Conservation (phyloP, 2,113 vertebrate species). For the Ellobius talpinus region DNA sequence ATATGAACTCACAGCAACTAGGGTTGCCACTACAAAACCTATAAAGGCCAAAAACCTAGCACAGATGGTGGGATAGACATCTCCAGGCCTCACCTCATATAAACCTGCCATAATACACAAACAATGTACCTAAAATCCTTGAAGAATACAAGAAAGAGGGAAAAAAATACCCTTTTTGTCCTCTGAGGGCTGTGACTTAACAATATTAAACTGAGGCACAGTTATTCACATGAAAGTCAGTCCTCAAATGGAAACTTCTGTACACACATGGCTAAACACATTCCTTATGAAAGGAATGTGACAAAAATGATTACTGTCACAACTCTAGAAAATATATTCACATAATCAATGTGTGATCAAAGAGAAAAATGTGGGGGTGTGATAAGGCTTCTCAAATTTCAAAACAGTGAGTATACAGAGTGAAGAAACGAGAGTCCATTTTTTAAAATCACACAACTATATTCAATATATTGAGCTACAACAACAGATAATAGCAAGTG, state of each 20-base stretch:
- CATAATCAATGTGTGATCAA: slow-evolving; percentile 25
- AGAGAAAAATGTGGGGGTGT: neutral
- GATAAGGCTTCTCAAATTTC: neutral
- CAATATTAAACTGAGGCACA: slow-evolving; percentile 34
- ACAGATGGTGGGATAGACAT: neutral
- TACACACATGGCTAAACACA: slow-evolving; percentile 49
- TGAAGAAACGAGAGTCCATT: neutral
- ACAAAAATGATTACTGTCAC: slow-evolving; percentile 34
- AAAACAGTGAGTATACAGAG: neutral
- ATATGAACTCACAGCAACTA: neutral
- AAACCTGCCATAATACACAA: slow-evolving; percentile 23
- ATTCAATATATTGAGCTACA: neutral
- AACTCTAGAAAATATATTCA: slow-evolving; percentile 23
- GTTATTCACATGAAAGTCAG: slow-evolving; percentile 47
- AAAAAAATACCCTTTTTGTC: neutral
- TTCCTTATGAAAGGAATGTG: slow-evolving; percentile 1
- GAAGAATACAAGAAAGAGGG: neutral
- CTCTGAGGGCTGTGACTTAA: slow-evolving; percentile 14
- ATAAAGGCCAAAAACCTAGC: no score
- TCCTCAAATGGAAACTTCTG: slow-evolving; percentile 55
- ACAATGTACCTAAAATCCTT: slow-evolving; percentile 25
- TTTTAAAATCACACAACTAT: slow-evolving; percentile 3
- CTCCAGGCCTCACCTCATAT: neutral
- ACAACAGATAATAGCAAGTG: slow-evolving; percentile 18
- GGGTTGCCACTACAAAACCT: no score